Conservation (phyloP, 2,888 invertebrate genomes). For the Lithophane leautieri region DNA sequence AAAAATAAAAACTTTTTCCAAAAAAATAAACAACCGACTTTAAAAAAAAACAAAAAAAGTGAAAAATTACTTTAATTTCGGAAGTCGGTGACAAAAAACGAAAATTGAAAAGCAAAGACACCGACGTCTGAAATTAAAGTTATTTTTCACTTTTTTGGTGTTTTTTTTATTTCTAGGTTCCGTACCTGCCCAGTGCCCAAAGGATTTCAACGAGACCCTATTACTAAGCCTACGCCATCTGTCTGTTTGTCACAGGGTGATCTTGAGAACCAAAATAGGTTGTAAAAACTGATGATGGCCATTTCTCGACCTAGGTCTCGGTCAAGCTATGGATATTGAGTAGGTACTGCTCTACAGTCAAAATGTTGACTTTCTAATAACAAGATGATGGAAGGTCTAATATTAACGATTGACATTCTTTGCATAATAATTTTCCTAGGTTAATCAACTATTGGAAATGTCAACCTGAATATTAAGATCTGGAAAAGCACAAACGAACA, state of each 20-base stretch:
- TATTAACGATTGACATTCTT: neutral
- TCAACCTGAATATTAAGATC: neutral
- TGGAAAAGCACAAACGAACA: neutral
- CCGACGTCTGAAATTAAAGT: too few species aligned
- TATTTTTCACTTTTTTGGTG: too few species aligned
- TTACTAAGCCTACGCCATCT: neutral
- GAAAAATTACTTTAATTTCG: too few species aligned
- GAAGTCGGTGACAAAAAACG: too few species aligned
- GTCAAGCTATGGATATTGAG: neutral
- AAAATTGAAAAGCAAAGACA: too few species aligned
- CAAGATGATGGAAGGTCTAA: neutral
- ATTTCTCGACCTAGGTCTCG: neutral
- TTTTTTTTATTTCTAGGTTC: neutral
- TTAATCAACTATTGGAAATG: slow-evolving; percentile 10
- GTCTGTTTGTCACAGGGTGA: neutral
- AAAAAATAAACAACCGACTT: too few species aligned
- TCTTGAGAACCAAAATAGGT: neutral
- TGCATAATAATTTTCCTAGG: neutral
- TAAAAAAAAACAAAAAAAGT: too few species aligned
- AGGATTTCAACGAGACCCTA: neutral
- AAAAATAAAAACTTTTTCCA: too few species aligned
- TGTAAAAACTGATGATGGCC: neutral
- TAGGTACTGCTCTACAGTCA: neutral
- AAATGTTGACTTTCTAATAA: neutral
- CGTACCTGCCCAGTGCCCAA: neutral